A percentile compares a stretch with the other conserved stretches of the same genome.
Evolutionary conservation across 1,140 invertebrate species (phyloP).

Genomic region (Camponotus floridanus): DNA sequence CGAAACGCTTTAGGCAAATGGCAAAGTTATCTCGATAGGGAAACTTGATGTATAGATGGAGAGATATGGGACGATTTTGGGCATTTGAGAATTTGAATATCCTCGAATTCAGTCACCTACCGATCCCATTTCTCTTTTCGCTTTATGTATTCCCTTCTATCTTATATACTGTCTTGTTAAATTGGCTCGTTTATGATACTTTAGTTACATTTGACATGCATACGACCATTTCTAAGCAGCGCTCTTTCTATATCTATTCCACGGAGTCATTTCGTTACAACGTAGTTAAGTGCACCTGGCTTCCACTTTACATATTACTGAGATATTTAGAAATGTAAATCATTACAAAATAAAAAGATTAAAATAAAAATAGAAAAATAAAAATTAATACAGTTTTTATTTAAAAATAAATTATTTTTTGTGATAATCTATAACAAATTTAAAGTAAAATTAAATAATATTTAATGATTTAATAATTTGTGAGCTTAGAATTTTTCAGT

Average conservation of each 20-base stretch:
- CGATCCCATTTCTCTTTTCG: background rate
- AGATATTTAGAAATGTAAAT: slow-evolving; percentile 4
- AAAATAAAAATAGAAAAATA: background rate
- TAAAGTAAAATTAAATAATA: background rate
- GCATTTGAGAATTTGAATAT: slow-evolving; percentile 77
- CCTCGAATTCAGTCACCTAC: slow-evolving; percentile 51
- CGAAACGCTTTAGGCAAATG: slow-evolving; percentile 50
- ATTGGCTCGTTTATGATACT: slow-evolving; percentile 69
- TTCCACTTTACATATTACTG: slow-evolving; percentile 34
- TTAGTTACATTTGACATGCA: slow-evolving; percentile 80
- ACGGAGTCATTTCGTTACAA: slow-evolving; percentile 54
- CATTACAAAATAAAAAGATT: background rate
- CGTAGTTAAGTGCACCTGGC: slow-evolving; percentile 33
- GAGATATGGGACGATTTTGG: slow-evolving; percentile 21
- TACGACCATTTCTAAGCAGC: slow-evolving; percentile 82
- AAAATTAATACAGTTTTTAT: background rate
- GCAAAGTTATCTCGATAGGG: slow-evolving; percentile 47
- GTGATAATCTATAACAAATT: background rate
- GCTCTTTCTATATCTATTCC: slow-evolving; percentile 69
- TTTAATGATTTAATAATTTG: background rate
- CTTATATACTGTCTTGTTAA: slow-evolving; percentile 72
- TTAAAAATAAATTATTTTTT: background rate
- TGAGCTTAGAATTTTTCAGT: too few relatives aligned
- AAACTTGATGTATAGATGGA: slow-evolving; percentile 12
- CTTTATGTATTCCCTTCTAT: slow-evolving; percentile 56